Evolutionary conservation across 1,140 invertebrate species (phyloP), one percentile per base, ranked within the genome.

Genomic region (Hyles vespertilio): DNA sequence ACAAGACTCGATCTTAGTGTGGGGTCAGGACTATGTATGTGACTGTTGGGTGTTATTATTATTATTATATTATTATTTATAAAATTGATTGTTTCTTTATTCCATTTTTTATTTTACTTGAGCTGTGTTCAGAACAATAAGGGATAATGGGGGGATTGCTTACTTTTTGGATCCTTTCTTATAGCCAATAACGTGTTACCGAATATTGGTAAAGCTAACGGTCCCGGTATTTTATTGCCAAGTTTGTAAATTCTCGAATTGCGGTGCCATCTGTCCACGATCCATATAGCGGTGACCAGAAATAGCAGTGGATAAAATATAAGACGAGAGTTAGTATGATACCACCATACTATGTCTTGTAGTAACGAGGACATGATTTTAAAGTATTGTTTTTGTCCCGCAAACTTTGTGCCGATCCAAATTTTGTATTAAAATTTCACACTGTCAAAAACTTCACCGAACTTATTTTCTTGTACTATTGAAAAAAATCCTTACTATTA

Each of bases 151-250:
- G 1, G 12, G 46, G 2, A 11, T 33, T 10, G 56, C 63, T 65
- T 72, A 91, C 90, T 77, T 32, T 90, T 81, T 32, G 93, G 92
- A 48, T 89, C 79, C 22, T 92, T 74, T 3, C 90, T 90, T 0
- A 91, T 8, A 0, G 80, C 88, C 32, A 92, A 6, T 5, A 92
- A 79, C 1, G 91, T 89, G 68, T 93, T 92, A 43, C 93, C 93
- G 47, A 94, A 66, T 32, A 93, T 70, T 0, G 93, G 93, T 7
- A 93, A 4, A 0, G 80, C 64, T 5, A 70, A 59, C 3, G 91
- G 91, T 45, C 87, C 87, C 0, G 91, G 91, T n/a, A 92, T 70
- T 62, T 87, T 90, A 54, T 89, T 87, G 2, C 90, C 90, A 68
- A 92, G 59, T 59, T 73, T 84, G 58, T 73, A 72, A 7, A 88